phyloP scores from a whole-genome alignment of 2,113 vertebrate species.

The Dasyurus viverrinus region DNA sequence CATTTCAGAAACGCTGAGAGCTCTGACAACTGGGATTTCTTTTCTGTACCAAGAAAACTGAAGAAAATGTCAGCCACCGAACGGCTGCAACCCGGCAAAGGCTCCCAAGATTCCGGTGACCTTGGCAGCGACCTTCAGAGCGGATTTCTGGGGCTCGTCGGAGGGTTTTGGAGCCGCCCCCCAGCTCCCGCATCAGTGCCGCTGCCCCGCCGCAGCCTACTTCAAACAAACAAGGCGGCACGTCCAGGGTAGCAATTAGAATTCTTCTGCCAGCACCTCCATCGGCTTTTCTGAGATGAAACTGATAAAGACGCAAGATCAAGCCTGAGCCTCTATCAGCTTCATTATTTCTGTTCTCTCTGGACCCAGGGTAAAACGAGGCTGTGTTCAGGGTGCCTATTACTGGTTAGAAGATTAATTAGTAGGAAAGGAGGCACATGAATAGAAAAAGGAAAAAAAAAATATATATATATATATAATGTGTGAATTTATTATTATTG shows the following conservation, averaged over 20 bases:
- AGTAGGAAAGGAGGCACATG: neutral
- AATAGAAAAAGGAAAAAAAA: neutral
- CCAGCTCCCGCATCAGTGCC: neutral
- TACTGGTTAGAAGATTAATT: neutral
- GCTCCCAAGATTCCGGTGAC: conserved; percentile 43
- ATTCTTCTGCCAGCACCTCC: neutral
- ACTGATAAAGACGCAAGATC: neutral
- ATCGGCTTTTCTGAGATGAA: neutral
- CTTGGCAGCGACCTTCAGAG: conserved; percentile 55
- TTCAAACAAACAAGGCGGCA: neutral
- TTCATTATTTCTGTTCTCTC: conserved; percentile 14
- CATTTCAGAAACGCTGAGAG: conserved; percentile 28
- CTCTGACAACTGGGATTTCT: neutral
- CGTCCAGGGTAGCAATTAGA: conserved; percentile 8
- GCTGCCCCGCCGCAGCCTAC: neutral
- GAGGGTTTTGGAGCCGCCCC: neutral
- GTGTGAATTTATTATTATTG: neutral
- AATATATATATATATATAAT: too few species aligned
- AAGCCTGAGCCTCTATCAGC: neutral
- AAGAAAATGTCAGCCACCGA: conserved; percentile 70
- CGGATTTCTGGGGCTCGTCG: neutral
- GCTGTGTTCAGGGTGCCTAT: neutral
- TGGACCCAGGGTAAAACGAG: neutral
- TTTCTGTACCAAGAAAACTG: neutral
- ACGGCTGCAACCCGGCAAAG: conserved; percentile 21